Evolutionary conservation across 2,797 vertebrate genomes (phyloP).

Genomic region (Gallinago stenura): DNA sequence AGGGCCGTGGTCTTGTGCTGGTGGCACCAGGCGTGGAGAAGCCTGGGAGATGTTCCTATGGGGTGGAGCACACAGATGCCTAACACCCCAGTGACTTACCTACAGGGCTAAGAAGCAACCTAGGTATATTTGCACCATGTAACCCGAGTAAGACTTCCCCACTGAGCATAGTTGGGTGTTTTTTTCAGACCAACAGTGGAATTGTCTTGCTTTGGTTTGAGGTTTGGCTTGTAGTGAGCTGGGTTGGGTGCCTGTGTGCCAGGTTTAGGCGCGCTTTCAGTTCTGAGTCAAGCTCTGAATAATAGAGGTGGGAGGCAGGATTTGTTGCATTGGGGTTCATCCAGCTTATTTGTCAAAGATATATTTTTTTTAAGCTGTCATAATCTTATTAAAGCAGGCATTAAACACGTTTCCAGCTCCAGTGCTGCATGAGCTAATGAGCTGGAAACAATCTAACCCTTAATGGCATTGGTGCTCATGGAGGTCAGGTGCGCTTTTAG

Average conservation of each 20-base stretch:
- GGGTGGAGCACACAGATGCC: neutral
- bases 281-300: slow-evolving; percentile 17
- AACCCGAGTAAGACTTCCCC: neutral
- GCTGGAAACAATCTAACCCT: neutral
- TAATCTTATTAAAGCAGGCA: neutral
- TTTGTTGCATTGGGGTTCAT: too few species aligned
- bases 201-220: neutral
- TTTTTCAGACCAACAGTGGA: neutral
- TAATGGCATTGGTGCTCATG: fast-evolving
- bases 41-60: neutral
- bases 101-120: neutral
- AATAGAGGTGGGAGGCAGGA: slow-evolving; percentile 3
- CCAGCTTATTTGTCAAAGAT: neutral
- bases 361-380: neutral
- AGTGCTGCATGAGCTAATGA: neutral
- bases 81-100: neutral
- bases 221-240: neutral
- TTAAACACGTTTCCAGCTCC: neutral
- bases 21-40: neutral
- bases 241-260: neutral
- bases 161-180: fast-evolving
- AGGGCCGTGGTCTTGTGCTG: neutral
- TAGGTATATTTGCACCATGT: neutral
- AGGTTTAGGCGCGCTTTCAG: neutral
- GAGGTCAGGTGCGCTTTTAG: neutral